Evolutionary conservation across 2,113 vertebrate species (phyloP).

Genomic region (Cochlearius cochlearius): DNA sequence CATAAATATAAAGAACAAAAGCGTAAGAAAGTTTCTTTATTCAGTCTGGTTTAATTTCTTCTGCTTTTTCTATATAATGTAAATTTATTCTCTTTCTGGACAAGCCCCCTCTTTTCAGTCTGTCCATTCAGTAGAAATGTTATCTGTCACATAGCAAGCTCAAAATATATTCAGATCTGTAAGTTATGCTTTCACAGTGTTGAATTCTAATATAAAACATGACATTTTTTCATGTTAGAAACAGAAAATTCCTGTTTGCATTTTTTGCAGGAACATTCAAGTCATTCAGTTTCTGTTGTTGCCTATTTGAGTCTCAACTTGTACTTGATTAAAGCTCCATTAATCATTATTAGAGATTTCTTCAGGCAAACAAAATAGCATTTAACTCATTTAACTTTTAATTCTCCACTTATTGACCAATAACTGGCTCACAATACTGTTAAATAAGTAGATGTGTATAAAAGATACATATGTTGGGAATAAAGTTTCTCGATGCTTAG

Average conservation of each 20-base stretch:
- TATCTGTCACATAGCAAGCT: neutral
- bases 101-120: neutral
- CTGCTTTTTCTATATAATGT: neutral
- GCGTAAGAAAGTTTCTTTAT: neutral
- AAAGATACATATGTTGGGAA: neutral
- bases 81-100: neutral
- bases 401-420: slow-evolving; percentile 65
- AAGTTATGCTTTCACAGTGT: neutral
- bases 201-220: neutral
- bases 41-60: neutral
- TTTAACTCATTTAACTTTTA: slow-evolving; percentile 65
- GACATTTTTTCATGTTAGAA: neutral
- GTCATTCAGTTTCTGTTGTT: slow-evolving; percentile 16
- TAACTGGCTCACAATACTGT: slow-evolving; percentile 52
- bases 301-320: slow-evolving; percentile 16
- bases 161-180: neutral
- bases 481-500: neutral
- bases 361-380: slow-evolving; percentile 58
- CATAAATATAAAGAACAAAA: neutral
- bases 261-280: neutral
- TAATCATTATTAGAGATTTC: slow-evolving; percentile 69
- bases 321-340: slow-evolving; percentile 65
- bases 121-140: neutral
- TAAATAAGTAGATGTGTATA: slow-evolving; percentile 34
- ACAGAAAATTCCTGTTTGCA: neutral